Evolutionary conservation across 2,797 vertebrate genomes (phyloP).

Genomic region (Helostoma temminkii): DNA sequence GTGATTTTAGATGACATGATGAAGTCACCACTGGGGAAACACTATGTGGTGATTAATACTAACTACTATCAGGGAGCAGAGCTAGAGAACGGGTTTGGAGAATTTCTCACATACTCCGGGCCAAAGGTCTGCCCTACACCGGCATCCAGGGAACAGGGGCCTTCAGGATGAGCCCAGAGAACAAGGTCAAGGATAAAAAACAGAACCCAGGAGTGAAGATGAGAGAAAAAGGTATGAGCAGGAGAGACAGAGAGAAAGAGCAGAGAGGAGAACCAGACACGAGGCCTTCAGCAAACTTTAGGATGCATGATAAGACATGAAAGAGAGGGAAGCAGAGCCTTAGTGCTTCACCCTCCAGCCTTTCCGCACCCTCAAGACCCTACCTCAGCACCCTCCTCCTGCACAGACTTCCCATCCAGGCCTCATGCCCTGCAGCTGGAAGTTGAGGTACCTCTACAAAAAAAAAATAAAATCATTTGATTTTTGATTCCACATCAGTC

Average conservation of each 20-base stretch:
- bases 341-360: background rate
- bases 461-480: too few relatives aligned
- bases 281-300: background rate
- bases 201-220: constrained; percentile 4
- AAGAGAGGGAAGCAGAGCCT: background rate
- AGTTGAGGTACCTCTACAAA: background rate
- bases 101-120: background rate
- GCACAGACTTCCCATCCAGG: background rate
- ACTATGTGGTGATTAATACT: constrained; percentile 48
- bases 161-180: constrained; percentile 39
- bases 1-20: constrained; percentile 64
- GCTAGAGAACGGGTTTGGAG: background rate
- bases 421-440: background rate
- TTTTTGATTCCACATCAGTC: too few relatives aligned
- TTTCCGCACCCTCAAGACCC: background rate
- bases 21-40: constrained; percentile 62
- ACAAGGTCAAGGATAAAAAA: constrained; percentile 39
- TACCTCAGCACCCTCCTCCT: background rate
- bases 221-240: constrained; percentile 18
- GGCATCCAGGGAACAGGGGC: constrained; percentile 7
- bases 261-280: background rate
- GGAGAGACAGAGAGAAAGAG: constrained; percentile 3
- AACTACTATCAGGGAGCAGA: constrained; percentile 12
- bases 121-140: background rate
- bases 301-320: background rate